Evolutionary conservation across 2,113 vertebrate genomes (phyloP), one percentile per base, ranked within the genome.

Genomic region (Galbula dea): DNA sequence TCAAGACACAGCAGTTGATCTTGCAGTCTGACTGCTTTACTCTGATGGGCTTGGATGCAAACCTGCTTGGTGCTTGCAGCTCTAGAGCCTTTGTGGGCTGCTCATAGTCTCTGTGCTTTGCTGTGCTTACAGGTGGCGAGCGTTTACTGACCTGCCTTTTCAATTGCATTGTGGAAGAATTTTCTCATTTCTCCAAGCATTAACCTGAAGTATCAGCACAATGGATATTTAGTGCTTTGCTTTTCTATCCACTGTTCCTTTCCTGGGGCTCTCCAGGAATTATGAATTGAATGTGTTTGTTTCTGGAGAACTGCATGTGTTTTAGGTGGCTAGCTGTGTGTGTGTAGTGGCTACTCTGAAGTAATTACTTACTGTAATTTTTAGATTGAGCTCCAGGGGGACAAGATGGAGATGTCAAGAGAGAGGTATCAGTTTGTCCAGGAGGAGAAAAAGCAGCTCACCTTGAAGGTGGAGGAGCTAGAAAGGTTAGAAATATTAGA

Each of bases 371-470:
- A 91, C 90, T 97, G 89, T 96, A 95, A 95, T 96, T 98, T 97
- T 95, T 95, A 99, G 99, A 98, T 99, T 92, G 99, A 99, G 95
- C 98, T 98, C 34, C 99, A 99, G 97, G 97, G 98, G 79, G 98
- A 97, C 97, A 98, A 98, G 96, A 96, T 98, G 97, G 98, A 99
- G 89, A 97, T 98, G 80, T 96, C 98, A 11, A 98, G 98, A 97
- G 98, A 99, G 92, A 98, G 98, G 94, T 98, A 98, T 95, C 97
- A 98, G 54, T 93, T 97, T 43, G 96, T 98, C 87, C 97, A 98
- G 90, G 98, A 99, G 85, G 99, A 99, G 97, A 99, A 99, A 96
- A 98, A 98, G 87, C 98, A 98, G 89, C 98, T 99, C 79, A 98
- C 98, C 96, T 97, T 98, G 95, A 98, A 97, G 95, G 96, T 98